Conservation (phyloP, 2,797 vertebrate species). For the Sebastiscus tertius region DNA sequence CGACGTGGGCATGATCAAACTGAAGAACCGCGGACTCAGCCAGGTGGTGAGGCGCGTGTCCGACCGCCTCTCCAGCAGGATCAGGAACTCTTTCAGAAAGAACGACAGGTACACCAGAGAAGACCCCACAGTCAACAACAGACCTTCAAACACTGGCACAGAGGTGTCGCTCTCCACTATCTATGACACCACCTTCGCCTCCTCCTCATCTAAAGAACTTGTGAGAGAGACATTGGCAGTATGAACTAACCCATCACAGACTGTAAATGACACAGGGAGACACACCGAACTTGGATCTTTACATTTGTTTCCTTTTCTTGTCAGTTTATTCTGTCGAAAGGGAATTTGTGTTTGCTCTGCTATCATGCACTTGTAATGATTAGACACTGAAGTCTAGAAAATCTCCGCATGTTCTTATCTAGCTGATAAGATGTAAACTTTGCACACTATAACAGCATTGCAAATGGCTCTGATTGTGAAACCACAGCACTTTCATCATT, state of each 20-base stretch:
- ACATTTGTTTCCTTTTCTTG: background rate
- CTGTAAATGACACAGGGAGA: background rate
- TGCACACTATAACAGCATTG: constrained; percentile 28
- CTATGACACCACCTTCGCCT: constrained; percentile 1
- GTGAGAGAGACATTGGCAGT: constrained; percentile 69
- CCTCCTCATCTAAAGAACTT: constrained; percentile 31
- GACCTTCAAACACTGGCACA: background rate
- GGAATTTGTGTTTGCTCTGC: constrained; percentile 32
- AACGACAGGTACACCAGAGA: constrained; percentile 3
- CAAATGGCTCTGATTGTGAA: background rate
- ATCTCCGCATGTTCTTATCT: constrained; percentile 44
- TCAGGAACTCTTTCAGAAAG: constrained; percentile 72
- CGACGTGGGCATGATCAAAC: constrained; percentile 78
- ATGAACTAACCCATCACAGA: constrained; percentile 39
- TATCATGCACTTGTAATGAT: constrained; percentile 59
- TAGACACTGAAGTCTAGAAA: constrained; percentile 47
- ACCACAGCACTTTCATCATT: background rate
- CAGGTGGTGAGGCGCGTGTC: constrained; percentile 76
- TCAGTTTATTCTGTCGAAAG: background rate
- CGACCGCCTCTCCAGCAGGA: constrained; percentile 70
- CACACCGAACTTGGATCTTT: constrained; percentile 11
- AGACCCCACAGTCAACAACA: background rate
- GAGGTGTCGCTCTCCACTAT: constrained; percentile 58
- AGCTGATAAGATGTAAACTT: constrained; percentile 68
- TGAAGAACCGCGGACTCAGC: constrained; percentile 60